A percentile compares a stretch with the other conserved stretches of the same genome.
Evolutionary conservation across 2,797 vertebrate genomes (phyloP).

Genomic region (Poeciliopsis paucimaculata): DNA sequence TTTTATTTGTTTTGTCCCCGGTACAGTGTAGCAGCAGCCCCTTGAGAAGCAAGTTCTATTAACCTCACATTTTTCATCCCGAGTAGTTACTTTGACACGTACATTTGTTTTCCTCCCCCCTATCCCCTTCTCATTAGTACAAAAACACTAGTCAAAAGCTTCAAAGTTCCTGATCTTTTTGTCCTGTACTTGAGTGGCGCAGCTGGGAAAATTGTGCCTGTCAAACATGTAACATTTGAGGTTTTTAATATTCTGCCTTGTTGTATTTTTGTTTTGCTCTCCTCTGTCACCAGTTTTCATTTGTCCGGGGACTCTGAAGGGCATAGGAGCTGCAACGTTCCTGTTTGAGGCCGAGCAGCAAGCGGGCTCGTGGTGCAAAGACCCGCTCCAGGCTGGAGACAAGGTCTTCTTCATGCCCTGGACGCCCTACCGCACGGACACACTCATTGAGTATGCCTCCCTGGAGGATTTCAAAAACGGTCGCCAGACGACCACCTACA

Average conservation of each 20-base stretch:
- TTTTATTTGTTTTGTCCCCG: slow-evolving; percentile 56
- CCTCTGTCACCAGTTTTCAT: slow-evolving; percentile 95
- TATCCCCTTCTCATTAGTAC: slow-evolving; percentile 46
- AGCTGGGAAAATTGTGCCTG: slow-evolving; percentile 61
- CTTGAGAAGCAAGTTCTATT: slow-evolving; percentile 76
- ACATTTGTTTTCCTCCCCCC: slow-evolving; percentile 50
- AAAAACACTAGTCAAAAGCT: slow-evolving; percentile 60
- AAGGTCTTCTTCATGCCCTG: slow-evolving; percentile 99
- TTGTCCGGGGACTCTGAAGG: slow-evolving; percentile 98
- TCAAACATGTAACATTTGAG: slow-evolving; percentile 10
- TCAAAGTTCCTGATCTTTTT: slow-evolving; percentile 66
- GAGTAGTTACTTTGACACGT: slow-evolving; percentile 48
- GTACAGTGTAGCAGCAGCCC: slow-evolving; percentile 75
- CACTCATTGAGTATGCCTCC: slow-evolving; percentile 93
- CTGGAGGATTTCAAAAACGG: slow-evolving; percentile 92
- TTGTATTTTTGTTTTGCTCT: slow-evolving; percentile 66
- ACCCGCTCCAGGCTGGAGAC: slow-evolving; percentile 97
- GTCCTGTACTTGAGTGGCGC: slow-evolving; percentile 56
- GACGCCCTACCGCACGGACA: slow-evolving; percentile 98
- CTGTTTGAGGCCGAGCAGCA: slow-evolving; percentile 98
- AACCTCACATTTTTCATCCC: slow-evolving; percentile 57
- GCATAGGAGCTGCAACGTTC: slow-evolving; percentile 90
- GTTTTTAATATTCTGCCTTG: slow-evolving; percentile 30
- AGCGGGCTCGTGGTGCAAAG: slow-evolving; percentile 98
- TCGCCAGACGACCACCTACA: slow-evolving; percentile 94